Evolutionary conservation across 2,888 invertebrate genomes (phyloP).

Genomic region (Phanerotoma sp.): DNA sequence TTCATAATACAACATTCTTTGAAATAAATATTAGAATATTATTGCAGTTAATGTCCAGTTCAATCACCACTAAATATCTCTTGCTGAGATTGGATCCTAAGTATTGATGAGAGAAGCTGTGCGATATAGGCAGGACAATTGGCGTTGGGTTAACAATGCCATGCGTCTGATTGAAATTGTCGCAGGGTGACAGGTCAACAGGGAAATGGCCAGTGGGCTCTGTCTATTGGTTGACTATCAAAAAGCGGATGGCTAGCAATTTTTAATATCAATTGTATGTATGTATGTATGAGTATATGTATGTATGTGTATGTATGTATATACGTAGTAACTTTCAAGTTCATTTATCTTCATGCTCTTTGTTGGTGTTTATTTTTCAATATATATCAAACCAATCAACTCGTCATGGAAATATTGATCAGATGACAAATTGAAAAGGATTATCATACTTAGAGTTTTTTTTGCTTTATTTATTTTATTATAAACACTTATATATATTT

Average conservation of each 20-base stretch:
- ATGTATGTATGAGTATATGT: too few relatives aligned
- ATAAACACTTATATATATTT: too few relatives aligned
- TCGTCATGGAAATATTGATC: conserved; percentile 2
- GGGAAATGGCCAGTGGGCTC: conserved; percentile 1
- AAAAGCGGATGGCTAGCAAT: not conserved
- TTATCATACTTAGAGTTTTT: not conserved
- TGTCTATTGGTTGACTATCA: not conserved
- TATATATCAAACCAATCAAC: not conserved
- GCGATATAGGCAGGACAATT: conserved; percentile 13
- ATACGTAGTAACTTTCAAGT: conserved; percentile 3
- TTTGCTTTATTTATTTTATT: too few relatives aligned
- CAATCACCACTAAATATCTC: too few relatives aligned
- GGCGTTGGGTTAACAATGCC: conserved; percentile 27
- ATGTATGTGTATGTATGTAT: too few relatives aligned
- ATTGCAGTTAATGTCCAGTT: too few relatives aligned
- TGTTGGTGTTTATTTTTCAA: not conserved
- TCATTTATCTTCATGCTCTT: conserved; percentile 1
- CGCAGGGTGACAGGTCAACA: conserved; percentile 27
- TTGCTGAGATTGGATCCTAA: not conserved
- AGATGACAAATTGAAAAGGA: conserved; percentile 2
- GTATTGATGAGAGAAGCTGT: conserved; percentile 9
- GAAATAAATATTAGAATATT: too few relatives aligned
- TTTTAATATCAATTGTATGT: not conserved
- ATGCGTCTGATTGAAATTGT: conserved; percentile 29
- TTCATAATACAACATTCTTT: too few relatives aligned